Evolutionary conservation across 2,113 vertebrate species (phyloP), one percentile per base, ranked within the genome.

Genomic region (Maylandia zebra): DNA sequence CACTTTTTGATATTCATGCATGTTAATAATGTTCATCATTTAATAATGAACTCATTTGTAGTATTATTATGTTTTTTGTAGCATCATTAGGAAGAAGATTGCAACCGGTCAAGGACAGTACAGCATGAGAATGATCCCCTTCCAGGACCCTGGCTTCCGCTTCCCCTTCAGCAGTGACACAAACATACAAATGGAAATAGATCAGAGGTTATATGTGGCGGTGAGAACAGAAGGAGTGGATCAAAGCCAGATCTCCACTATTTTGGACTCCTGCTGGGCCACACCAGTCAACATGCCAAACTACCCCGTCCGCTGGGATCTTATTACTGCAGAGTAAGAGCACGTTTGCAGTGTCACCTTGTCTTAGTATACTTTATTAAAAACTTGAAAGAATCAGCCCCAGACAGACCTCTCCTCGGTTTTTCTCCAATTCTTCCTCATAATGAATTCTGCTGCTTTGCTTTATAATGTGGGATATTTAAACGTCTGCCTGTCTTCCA

Each of bases 261-360:
- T 96, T 48, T 5, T 96, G 55, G 93, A 94, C 22, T 90, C 88
- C 2, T 97, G 96, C 41, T 96, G 96, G 96, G 95, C 96, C 10
- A 96, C 95, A 0, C 94, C 96, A 2, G 53, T 90, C 32, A 93
- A 91, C 4, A 7, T 86, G 1, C 55, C 89, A 2, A 85, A 11
- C 6, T 78, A 89, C 79, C 59, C 61, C 16, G 50, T 94, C 64
- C 91, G 50, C 76, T 95, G 95, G 96, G 86, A 95, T 83, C 95
- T 97, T 69, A 91, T 97, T 9, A 55, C 1, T 34, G 4, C 52
- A n/a, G 86, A 93, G 96, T 97, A 93, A 84, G 32, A 24, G 1
- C 10, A 17, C 13, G 0, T 59, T 5, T n/a, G 5, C 13, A 55
- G 0, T 4, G 34, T 48, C 2, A 56, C 53, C 53, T 57, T 32